Conservation (phyloP, 2,888 invertebrate species). For the Hydraecia micacea region DNA sequence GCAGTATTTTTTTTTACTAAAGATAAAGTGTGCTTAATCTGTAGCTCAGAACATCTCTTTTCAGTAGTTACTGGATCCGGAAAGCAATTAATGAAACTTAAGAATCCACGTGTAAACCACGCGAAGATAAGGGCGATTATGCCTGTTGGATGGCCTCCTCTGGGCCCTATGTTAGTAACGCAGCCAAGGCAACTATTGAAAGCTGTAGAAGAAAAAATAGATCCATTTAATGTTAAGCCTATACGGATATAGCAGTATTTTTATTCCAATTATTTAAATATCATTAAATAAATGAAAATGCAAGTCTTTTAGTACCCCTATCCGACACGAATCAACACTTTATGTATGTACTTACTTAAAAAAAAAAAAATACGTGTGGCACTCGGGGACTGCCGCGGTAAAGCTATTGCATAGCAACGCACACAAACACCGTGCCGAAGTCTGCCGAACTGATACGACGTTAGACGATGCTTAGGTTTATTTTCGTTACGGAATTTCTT, state of each 20-base stretch:
- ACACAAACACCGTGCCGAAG: no score
- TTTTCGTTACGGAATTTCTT: no score
- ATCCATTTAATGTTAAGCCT: background rate
- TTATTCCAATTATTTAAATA: background rate
- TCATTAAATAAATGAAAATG: slow-evolving; percentile 16
- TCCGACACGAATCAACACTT: background rate
- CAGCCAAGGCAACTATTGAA: background rate
- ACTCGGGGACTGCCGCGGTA: no score
- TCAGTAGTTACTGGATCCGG: slow-evolving; percentile 5
- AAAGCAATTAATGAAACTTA: background rate
- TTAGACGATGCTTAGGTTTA: no score
- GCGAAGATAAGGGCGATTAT: slow-evolving; percentile 22
- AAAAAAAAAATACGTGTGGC: no score
- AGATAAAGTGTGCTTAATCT: background rate
- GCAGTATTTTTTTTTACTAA: background rate
- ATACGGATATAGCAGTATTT: background rate
- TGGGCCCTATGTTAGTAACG: slow-evolving; percentile 29
- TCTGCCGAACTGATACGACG: no score
- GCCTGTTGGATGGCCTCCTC: slow-evolving; percentile 49
- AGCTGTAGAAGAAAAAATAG: background rate
- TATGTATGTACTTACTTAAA: background rate
- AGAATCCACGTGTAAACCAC: background rate
- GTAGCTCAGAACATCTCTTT: slow-evolving; percentile 23
- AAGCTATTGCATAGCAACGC: no score
- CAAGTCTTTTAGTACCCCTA: background rate